Evolutionary conservation across 2,888 invertebrate species (phyloP), one percentile per base, ranked within the genome.

Genomic region (Lysandra bellargus): DNA sequence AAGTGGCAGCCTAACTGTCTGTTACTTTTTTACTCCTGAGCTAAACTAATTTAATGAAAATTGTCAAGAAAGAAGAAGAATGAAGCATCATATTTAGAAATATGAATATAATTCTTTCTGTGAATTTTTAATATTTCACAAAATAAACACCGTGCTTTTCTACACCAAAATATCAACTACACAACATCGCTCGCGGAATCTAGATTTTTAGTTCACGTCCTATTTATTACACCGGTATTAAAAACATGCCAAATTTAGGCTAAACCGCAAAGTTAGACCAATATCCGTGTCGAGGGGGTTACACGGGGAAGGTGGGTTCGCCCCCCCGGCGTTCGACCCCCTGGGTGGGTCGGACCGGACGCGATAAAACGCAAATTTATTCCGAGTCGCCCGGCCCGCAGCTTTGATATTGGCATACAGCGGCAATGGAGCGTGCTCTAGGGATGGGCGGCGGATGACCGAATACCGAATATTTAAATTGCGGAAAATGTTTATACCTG

Each of bases 281-380:
- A 80, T 80, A 81, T 81, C 83, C 79, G 81, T 78, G 57, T 17
- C 57, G 76, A 60, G 44, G 78, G 78, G 78, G 77, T 80, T 69
- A 69, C 40, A 53, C n/a, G 79, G 72, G 2, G 61, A 57, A 78
- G 40, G 17, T n/a, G 49, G 40, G 78, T n/a, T 57, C 5, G 44
- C 14, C 33, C n/a, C 12, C 33, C 4, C 73, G 40, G 72, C 3
- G 69, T 12, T 12, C 40, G 40, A 4, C 12, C 57, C 49, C 37
- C 37, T 75, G 74, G 60, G 37, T 78, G 79, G 60, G 80, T 72
- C 60, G 76, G 79, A 80, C 80, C 82, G 83, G 82, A 81, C 80
- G 81, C 82, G 83, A 81, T 82, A 82, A 82, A 82, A 83, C 81
- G 79, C 81, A 82, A 83, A 83, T 83, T 81, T 83, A 83, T 82